phyloP scores from a whole-genome alignment of 2,113 vertebrate species.

The Malurus elegans region DNA sequence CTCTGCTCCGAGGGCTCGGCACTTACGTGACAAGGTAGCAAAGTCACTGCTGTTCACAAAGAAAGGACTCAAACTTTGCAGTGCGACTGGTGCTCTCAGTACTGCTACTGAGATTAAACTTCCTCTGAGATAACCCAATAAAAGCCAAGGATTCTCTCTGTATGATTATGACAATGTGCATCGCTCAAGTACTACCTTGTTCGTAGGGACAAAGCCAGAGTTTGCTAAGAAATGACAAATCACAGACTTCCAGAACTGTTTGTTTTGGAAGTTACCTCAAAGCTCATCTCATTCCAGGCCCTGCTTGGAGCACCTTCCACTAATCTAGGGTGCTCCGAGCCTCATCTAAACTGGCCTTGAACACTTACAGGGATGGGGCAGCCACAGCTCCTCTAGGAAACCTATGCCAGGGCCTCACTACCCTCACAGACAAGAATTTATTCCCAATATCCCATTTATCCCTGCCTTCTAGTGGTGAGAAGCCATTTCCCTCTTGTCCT shows the following conservation, averaged over 20 bases:
- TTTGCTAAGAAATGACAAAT: background rate
- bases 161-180: accelerated
- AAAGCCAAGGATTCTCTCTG: background rate
- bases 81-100: background rate
- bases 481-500: background rate
- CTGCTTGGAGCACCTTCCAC: background rate
- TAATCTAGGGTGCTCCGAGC: background rate
- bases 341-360: accelerated
- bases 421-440: accelerated
- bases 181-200: background rate
- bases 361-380: background rate
- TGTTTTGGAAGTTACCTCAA: background rate
- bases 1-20: background rate
- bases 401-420: accelerated
- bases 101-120: background rate
- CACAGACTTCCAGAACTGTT: background rate
- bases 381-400: accelerated
- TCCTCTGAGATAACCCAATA: background rate
- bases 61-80: background rate
- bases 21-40: background rate
- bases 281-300: background rate
- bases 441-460: accelerated
- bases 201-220: background rate
- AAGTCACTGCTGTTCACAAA: accelerated
- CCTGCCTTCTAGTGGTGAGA: background rate